These are phyloP conservation scores for Boloria selene DNA, from an alignment of 2,888 invertebrate species.

Conservation along the genomic window DNA sequence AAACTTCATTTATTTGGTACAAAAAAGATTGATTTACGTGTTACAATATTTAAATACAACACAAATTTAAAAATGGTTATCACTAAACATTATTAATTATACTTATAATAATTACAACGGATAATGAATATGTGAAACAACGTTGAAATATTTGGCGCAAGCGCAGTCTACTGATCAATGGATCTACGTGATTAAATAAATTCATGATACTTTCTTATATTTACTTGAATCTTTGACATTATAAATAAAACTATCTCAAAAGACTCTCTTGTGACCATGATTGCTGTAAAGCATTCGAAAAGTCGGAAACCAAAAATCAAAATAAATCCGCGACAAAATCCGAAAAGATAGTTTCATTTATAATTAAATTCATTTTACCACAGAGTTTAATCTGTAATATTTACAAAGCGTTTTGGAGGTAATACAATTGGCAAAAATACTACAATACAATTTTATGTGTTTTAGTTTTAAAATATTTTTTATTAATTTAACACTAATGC, in stretches of 20 bases:
- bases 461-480: neutral
- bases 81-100: constrained; percentile 4
- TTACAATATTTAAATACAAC: constrained; percentile 39
- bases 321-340: too few species aligned
- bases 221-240: too few species aligned
- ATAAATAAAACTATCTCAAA: too few species aligned
- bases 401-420: constrained; percentile 14
- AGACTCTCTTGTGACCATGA: too few species aligned
- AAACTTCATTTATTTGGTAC: constrained; percentile 59
- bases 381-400: neutral
- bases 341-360: too few species aligned
- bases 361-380: constrained; percentile 20
- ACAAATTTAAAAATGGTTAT: constrained; percentile 38
- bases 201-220: constrained; percentile 1
- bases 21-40: constrained; percentile 50
- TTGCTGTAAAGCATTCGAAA: too few species aligned
- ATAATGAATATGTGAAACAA: constrained; percentile 19
- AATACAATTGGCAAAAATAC: constrained; percentile 18
- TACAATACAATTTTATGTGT: neutral
- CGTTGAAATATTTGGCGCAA: constrained; percentile 55
- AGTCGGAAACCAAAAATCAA: too few species aligned
- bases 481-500: neutral
- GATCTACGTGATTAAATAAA: constrained; percentile 34
- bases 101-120: constrained; percentile 9
- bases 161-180: constrained; percentile 60